Base-by-base conservation (phyloP, 2,797 vertebrate species). In the Botia almorhae region DNA sequence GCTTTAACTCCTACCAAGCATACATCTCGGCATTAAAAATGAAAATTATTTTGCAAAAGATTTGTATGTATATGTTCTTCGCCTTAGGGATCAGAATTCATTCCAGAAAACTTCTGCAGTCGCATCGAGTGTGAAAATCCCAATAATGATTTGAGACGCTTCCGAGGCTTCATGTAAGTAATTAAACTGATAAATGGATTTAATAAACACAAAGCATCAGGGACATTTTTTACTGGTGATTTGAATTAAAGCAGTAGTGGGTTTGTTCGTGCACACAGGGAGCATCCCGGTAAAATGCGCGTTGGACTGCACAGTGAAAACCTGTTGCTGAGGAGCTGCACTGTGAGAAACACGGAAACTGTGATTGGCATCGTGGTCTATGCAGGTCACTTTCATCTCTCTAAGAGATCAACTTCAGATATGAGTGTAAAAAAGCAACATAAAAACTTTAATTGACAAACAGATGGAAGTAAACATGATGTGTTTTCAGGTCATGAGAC, bases 281-380 rank as follows among this genome's bases (percentile, higher is more conserved):
- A 97, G 76, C 93, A 96, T 74, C 82, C 93, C n/a, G 92, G 87
- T 83, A 95, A 93, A 69, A 90, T 90, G 17, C 94, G 94, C 0
- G 93, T 96, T 11, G 96, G 96, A 71, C 95, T 99, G 70, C 92
- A 94, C 88, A 97, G 93, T 84, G 93, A 93, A 74, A 99, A 99
- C 83, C 90, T 99, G 14, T 85, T 99, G n/a, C 91, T 99, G n/a
- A 92, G 98, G 87, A 97, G 97, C 87, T 99, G 97, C 87, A 95
- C 94, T 61, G 84, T 99, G 43, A 94, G 97, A 50, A 99, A 98
- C 92, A 98, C 97, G 0, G 96, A 98, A 88, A 92, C 93, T 0
- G 94, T 97, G 2, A 88, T 97, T 71, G 98, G 98, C 89, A 96
- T 99, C 10, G 97, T 98, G 74, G 94, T 99, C 43, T 99, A 98